Base-by-base conservation (phyloP, 2,888 invertebrate species). In the Argyresthia albistria region DNA sequence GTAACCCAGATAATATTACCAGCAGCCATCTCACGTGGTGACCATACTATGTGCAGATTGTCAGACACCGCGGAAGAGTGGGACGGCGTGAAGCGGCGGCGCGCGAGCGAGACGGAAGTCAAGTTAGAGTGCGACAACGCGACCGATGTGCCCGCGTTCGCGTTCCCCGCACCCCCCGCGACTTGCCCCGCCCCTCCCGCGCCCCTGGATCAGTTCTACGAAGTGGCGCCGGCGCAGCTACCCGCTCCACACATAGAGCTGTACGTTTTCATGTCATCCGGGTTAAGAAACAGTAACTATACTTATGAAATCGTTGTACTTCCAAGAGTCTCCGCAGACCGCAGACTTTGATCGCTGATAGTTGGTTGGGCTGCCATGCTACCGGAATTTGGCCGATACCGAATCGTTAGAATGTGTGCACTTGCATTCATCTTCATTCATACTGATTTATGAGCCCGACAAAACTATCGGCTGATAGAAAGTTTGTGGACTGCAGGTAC, bases 101-200 rank as follows among this genome's bases (percentile, higher is more conserved):
- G 90, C 71, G 87, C 90, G 65, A 88, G 88, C 66, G 90, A 91
- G 71, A 79, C 90, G 73, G 91, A 90, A 63, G 90, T 93, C 63
- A 93, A 93, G 80, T 73, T 92, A 65, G 93, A 93, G 78, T 90
- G 92, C 66, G 93, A 93, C 69, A 91, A 93, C 67, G 90, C 91
- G 47, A 91, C 89, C 68, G 91, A 91, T 65, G 91, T 91, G 71
- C 93, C 92, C 76, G 84, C 90, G 59, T 93, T 92, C 75, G 84
- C 90, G 59, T 93, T 92, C 75, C 73, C 73, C 47, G 93, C 92
- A 74, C 73, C 73, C 48, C 55, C 64, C 58, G 61, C 65, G 53
- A 66, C 66, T 14, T 59, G 63, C 50, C 64, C 63, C 51, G 49
- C 36, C 65, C 63, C 25, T 57, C 50, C 54, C 66, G 61, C 50